Percentiles rank a stretch among this genome's conserved stretches.
These are phyloP conservation scores for Trachelus troglodyta DNA, from an alignment of 2,888 invertebrate genomes.

Conservation along the genomic window DNA sequence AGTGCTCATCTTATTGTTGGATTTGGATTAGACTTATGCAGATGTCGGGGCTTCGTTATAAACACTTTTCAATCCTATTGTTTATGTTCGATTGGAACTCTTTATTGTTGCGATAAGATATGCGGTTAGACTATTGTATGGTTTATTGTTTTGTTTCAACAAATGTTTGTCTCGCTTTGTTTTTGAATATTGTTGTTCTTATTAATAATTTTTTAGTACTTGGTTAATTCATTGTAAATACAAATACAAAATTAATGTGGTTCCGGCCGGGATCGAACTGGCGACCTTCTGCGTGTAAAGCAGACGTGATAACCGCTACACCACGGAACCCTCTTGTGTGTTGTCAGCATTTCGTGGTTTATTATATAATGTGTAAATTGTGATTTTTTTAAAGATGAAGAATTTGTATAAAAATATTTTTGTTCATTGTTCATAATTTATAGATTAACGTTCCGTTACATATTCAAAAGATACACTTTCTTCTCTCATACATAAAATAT, in stretches of 20 bases:
- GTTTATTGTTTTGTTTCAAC: background rate
- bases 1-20: background rate
- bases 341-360: fast-evolving
- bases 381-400: background rate
- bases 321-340: constrained; percentile 47
- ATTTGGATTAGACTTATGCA: background rate
- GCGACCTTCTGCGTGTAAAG: constrained; percentile 62
- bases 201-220: background rate
- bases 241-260: constrained; percentile 36
- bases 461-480: background rate
- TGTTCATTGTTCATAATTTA: background rate
- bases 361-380: background rate
- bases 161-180: background rate
- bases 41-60: too few relatives aligned
- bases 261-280: constrained; percentile 61
- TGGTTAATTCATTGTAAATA: background rate
- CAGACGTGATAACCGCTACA: constrained; percentile 61
- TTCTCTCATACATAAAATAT: background rate
- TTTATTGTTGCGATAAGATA: background rate
- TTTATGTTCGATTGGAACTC: background rate
- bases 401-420: background rate
- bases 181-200: background rate
- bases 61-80: background rate
- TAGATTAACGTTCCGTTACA: background rate
- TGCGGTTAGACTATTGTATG: background rate